A percentile compares a stretch with the other conserved stretches of the same genome.
These are phyloP conservation scores for Irena cyanogastra DNA, from an alignment of 2,113 vertebrate genomes.

Conservation along the genomic window DNA sequence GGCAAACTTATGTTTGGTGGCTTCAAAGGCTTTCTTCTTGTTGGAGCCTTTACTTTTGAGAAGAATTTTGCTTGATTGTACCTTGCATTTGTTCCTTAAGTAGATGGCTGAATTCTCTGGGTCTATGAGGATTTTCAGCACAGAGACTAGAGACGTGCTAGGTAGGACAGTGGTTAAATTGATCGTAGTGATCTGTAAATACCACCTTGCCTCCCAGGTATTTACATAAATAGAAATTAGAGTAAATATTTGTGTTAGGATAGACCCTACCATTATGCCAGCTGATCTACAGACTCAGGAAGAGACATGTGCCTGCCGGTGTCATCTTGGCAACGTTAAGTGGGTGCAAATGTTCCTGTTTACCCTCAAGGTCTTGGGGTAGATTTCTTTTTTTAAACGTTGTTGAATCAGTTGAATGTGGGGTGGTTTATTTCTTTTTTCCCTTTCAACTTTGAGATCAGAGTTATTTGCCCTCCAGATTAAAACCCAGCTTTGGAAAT, in stretches of 20 bases:
- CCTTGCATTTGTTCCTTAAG: background rate
- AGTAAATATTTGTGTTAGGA: constrained; percentile 29
- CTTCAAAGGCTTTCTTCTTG: background rate
- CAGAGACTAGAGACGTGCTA: background rate
- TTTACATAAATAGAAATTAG: constrained; percentile 5
- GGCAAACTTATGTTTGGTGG: background rate
- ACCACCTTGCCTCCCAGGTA: background rate
- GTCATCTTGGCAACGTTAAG: background rate
- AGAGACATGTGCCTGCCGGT: background rate
- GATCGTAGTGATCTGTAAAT: background rate
- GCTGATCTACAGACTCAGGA: background rate
- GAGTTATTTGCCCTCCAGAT: constrained; percentile 40
- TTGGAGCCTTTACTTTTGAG: background rate
- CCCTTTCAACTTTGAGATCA: background rate
- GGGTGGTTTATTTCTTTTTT: background rate
- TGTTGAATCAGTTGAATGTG: background rate
- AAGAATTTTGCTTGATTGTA: background rate
- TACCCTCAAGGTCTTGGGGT: background rate
- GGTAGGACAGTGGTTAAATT: background rate
- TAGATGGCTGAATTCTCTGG: background rate
- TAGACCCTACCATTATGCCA: background rate
- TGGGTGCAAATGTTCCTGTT: background rate
- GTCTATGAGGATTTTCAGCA: background rate
- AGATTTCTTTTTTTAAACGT: background rate
- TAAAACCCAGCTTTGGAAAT: constrained; percentile 40